Conservation (phyloP, 2,113 vertebrate species). For the Athene noctua region DNA sequence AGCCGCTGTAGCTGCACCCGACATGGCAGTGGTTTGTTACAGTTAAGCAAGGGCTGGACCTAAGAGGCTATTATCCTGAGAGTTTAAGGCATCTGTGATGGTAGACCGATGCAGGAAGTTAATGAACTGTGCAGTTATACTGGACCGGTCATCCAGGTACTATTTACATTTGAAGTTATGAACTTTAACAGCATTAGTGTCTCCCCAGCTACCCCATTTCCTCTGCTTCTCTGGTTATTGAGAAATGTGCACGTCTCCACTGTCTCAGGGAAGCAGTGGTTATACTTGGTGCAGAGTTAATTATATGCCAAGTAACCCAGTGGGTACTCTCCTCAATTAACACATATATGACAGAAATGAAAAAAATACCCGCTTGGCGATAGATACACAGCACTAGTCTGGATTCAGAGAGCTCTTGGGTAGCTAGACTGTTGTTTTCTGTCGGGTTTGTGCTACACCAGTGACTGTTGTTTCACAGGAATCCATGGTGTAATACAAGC, state of each 20-base stretch:
- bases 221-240: background rate
- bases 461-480: background rate
- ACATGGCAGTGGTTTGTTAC: accelerated
- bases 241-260: background rate
- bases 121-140: background rate
- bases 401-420: background rate
- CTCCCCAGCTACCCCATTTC: background rate
- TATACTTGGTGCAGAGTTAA: background rate
- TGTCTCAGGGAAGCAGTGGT: background rate
- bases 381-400: background rate
- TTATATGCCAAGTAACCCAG: background rate
- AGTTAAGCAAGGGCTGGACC: background rate
- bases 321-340: background rate
- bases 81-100: background rate
- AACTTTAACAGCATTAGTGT: background rate
- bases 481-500: background rate
- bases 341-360: background rate
- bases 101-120: background rate
- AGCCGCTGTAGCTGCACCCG: background rate
- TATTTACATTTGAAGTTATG: background rate
- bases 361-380: background rate
- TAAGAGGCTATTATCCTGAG: background rate
- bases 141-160: background rate
- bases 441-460: background rate
- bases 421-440: background rate